A percentile compares a stretch with the other conserved stretches of the same genome.
Conservation (phyloP, 2,888 invertebrate species). For the Tineola bisselliella region DNA sequence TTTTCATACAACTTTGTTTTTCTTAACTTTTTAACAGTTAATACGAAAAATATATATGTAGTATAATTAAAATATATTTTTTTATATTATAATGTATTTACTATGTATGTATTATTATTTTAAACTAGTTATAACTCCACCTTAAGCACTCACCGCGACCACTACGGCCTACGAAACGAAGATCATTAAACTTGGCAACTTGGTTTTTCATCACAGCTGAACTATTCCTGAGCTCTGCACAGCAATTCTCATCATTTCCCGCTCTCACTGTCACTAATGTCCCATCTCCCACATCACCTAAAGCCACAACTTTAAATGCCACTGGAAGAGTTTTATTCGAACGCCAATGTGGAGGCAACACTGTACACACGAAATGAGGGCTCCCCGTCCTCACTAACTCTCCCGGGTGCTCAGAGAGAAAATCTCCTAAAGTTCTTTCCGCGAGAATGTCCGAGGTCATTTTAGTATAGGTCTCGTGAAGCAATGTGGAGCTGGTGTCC, state of each 20-base stretch:
- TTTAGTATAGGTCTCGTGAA: conserved; percentile 86
- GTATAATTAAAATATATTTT: neutral
- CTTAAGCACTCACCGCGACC: conserved; percentile 90
- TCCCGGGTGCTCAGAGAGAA: conserved; percentile 89
- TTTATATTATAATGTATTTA: neutral
- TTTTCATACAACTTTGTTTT: conserved; percentile 21
- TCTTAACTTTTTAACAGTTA: neutral
- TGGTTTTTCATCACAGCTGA: conserved; percentile 98
- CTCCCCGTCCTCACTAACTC: conserved; percentile 92
- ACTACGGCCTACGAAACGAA: conserved; percentile 97
- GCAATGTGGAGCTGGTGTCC: conserved; percentile 75
- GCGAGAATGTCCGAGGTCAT: conserved; percentile 92
- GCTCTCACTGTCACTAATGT: conserved; percentile 95
- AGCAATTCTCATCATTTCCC: conserved; percentile 98
- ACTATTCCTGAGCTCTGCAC: conserved; percentile 93
- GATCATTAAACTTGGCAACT: conserved; percentile 98
- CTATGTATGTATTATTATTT: neutral
- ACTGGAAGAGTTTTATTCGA: conserved; percentile 98
- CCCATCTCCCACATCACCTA: conserved; percentile 95
- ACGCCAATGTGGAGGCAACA: conserved; percentile 95
- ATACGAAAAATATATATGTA: neutral
- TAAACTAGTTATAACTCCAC: conserved; percentile 42
- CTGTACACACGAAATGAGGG: conserved; percentile 95
- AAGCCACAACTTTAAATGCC: conserved; percentile 95
- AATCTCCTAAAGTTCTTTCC: conserved; percentile 86